Evolutionary conservation across 2,113 vertebrate genomes (phyloP).

Genomic region (Tupaia chinensis): DNA sequence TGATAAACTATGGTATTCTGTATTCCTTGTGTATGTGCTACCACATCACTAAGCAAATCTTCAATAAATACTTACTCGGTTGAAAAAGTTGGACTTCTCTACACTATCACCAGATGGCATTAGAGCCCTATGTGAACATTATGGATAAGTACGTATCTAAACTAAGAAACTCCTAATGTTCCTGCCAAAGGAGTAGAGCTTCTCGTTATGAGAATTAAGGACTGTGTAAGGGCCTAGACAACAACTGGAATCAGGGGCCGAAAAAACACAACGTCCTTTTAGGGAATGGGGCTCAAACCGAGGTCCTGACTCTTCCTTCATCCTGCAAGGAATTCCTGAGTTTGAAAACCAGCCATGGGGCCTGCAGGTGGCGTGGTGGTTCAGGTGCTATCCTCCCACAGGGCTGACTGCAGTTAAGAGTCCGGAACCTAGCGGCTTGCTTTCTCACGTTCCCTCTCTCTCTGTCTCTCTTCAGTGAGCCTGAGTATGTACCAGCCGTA

Average conservation of each 20-base stretch:
- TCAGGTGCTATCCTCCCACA: no score
- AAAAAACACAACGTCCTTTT: not conserved
- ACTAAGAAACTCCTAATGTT: conserved; percentile 1
- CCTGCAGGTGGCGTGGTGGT: no score
- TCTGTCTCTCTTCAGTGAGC: no score
- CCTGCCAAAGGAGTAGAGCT: not conserved
- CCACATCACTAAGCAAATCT: not conserved
- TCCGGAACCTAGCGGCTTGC: no score
- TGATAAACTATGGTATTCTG: conserved; percentile 18
- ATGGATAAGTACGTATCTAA: conserved; percentile 4
- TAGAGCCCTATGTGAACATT: conserved; percentile 35
- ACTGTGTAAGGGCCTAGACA: conserved; percentile 13
- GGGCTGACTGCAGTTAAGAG: no score
- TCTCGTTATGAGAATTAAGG: not conserved
- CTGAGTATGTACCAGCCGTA: no score
- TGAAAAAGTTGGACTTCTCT: conserved; percentile 55
- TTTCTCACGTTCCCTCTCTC: no score
- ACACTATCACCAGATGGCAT: conserved; percentile 50
- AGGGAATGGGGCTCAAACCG: not conserved
- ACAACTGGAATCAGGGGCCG: not conserved
- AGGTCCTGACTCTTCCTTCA: fast-evolving
- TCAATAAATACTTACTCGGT: conserved; percentile 56
- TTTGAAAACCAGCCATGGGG: not conserved
- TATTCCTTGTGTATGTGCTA: not conserved
- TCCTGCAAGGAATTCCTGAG: not conserved